phyloP scores from a whole-genome alignment of 2,888 invertebrate species.

The Lissonota sp. region DNA sequence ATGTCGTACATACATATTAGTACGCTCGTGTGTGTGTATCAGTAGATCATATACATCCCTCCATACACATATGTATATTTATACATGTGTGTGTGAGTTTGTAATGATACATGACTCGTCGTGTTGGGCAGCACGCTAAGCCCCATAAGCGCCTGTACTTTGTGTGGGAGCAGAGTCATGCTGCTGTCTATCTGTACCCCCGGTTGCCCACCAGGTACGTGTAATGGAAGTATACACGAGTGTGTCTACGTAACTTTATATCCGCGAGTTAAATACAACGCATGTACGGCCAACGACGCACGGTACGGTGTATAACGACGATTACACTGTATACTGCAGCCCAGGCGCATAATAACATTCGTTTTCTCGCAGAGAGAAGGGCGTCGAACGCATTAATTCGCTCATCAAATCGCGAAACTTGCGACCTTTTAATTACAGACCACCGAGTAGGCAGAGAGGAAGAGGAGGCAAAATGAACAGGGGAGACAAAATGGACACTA shows the following conservation, averaged over 20 bases:
- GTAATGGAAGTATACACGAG: slow-evolving; percentile 24
- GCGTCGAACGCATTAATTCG: no score
- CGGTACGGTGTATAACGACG: neutral
- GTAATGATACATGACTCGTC: slow-evolving; percentile 10
- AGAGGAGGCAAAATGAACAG: neutral
- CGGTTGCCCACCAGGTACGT: neutral
- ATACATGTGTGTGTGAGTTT: neutral
- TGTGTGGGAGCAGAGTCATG: slow-evolving; percentile 9
- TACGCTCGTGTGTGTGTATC: neutral
- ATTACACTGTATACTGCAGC: neutral
- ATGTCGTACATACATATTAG: slow-evolving; percentile 8
- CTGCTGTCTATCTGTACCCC: neutral
- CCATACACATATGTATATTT: neutral
- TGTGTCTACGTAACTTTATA: slow-evolving; percentile 20
- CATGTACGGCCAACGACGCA: neutral
- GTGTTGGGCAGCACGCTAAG: slow-evolving; percentile 35
- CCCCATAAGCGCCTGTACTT: slow-evolving; percentile 31
- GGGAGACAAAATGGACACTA: neutral
- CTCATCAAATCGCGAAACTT: no score
- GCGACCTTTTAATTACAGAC: no score
- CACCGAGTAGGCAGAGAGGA: no score
- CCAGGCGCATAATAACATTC: no score
- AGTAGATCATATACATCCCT: neutral
- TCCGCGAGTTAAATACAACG: slow-evolving; percentile 11
- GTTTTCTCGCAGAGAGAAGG: no score